Base-by-base conservation (phyloP, 2,797 vertebrate species). In the Chaunax sp. region DNA sequence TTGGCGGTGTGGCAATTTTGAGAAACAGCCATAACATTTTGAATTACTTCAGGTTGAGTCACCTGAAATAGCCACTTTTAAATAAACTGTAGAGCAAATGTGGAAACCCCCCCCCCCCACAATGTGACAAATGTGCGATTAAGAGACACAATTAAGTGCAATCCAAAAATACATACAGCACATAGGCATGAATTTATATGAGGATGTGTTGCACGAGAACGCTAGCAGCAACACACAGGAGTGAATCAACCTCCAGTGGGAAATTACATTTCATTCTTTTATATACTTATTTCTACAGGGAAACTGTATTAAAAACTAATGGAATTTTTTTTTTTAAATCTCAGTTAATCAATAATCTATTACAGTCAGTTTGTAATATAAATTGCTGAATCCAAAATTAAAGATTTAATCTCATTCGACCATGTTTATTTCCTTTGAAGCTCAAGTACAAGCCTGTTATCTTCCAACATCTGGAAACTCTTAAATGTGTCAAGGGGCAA, bases 41-140 rank as follows among this genome's bases (percentile, higher is more conserved):
- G 10, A 62, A 51, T 64, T 30, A 57, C 62, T 80, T 47, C 33
- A 47, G 6, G 10, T 7, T 61, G 82, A 81, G 46, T 80, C 80
- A 69, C 25, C 10, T 49, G 33, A 71, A 78, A 80, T 25, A 51
- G 22, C 11, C 20, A 50, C 52, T 28, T 62, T n/a, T 61, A 37
- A 38, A 78, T 64, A 53, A 63, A 50, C 52, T 44, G 16, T 11
- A 12, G 41, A 41, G 4, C 3, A 52, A 85, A 67, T 26, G 60
- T 64, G 64, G 65, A 78, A 70, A 72, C 54, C 19, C 51, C 28
- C 55, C 37, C 15, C 25, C n/a, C 25, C 44, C 28, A 53, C 22
- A 57, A 28, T 19, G 30, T 19, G 41, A 53, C 50, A 68, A 41
- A 38, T 37, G 55, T 54, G 3, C 59, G 49, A 71, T 75, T 64